Evolutionary conservation across 1,140 invertebrate genomes (phyloP).

Genomic region (Tyrophagus putrescentiae): DNA sequence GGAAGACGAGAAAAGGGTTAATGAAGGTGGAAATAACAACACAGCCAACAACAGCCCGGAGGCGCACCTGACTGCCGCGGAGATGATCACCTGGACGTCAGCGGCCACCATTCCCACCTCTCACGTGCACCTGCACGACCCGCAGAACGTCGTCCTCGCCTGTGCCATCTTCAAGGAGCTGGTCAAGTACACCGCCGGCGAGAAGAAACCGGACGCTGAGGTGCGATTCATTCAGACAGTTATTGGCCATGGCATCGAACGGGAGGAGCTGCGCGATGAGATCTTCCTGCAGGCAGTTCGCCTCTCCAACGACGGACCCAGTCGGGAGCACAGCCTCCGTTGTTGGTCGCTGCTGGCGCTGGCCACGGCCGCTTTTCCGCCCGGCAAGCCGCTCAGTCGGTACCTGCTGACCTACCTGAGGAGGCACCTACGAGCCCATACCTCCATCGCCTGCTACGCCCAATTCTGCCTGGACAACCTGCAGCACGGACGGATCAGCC

Average conservation of each 20-base stretch:
- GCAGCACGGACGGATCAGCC: slow-evolving; percentile 55
- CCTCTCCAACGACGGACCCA: slow-evolving; percentile 68
- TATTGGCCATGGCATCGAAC: slow-evolving; percentile 65
- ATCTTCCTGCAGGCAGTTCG: slow-evolving; percentile 73
- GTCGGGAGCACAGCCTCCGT: slow-evolving; percentile 49
- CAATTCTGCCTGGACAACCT: slow-evolving; percentile 88
- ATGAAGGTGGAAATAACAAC: slow-evolving; percentile 9
- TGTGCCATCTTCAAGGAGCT: slow-evolving; percentile 81
- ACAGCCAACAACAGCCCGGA: slow-evolving; percentile 37
- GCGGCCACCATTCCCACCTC: slow-evolving; percentile 75
- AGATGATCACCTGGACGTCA: slow-evolving; percentile 81
- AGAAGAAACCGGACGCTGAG: slow-evolving; percentile 65
- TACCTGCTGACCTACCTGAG: slow-evolving; percentile 62
- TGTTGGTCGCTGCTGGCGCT: slow-evolving; percentile 78
- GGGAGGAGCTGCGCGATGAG: slow-evolving; percentile 74
- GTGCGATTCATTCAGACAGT: slow-evolving; percentile 64
- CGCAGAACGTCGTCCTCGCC: slow-evolving; percentile 75
- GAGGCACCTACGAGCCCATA: slow-evolving; percentile 49
- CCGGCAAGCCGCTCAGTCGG: slow-evolving; percentile 67
- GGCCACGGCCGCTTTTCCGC: slow-evolving; percentile 76
- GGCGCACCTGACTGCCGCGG: slow-evolving; percentile 68
- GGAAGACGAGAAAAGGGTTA: slow-evolving; percentile 34
- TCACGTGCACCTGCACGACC: slow-evolving; percentile 72
- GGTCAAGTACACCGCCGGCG: slow-evolving; percentile 65
- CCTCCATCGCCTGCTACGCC: slow-evolving; percentile 56